Evolutionary conservation across 2,888 invertebrate species (phyloP), one percentile per base, ranked within the genome.

Genomic region (Altica lythri): DNA sequence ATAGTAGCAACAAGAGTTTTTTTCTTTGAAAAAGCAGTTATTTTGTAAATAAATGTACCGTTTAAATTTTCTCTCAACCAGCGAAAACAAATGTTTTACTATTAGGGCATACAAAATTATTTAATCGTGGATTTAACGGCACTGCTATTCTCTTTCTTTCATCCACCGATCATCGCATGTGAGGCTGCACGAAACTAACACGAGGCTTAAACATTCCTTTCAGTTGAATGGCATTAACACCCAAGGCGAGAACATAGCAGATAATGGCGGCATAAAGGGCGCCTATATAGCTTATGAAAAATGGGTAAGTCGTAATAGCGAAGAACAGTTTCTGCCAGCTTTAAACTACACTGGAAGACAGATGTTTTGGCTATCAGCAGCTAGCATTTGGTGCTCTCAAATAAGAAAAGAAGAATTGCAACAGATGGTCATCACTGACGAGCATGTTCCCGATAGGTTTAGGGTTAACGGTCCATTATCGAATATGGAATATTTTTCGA

Each of bases 211-310:
- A 52, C 46, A 57, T 61, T 61, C 56, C 58, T 66, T 77, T 12
- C 75, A 92, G 92, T 73, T 95, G 51, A 93, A 94, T 71, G 95
- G 95, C 53, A 86, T 92, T 61, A 91, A 91, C 71, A 94, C 94
- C 0, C 92, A 93, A 77, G 93, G 93, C 10, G 95, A 95, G 75
- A 95, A 95, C 74, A 95, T 95, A 55, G 95, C 95, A 1, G 95
- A 95, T 74, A 95, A 93, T 73, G 95, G 94, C 4, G 95, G 95
- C 2, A 86, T 95, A 62, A 95, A 94, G 73, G 90, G 95, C 75
- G 91, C 95, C 0, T 96, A 76, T 65, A 64, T 73, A 58, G 75
- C 75, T 30, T 76, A 76, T 57, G 63, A 68, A 42, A 68, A 65
- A 45, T 75, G 73, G 74, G 68, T 72, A 44, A 60, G 64, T 19